Evolutionary conservation across 64 coral and sea anemone species (phyloP).

Genomic region (Stylophora pistillata): DNA sequence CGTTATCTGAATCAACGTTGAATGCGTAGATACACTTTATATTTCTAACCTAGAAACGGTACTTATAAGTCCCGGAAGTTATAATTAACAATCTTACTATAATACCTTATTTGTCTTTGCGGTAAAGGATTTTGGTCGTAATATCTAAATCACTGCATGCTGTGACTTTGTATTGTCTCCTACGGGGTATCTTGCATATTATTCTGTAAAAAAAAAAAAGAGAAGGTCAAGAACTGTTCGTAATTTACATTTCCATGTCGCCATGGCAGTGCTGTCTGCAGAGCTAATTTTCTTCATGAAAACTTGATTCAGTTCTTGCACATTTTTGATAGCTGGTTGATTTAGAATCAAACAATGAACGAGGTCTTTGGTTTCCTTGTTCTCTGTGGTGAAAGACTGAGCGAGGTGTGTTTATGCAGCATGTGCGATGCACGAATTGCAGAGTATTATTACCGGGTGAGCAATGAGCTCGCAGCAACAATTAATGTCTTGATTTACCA

Average conservation of each 20-base stretch:
- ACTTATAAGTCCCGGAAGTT: too few species aligned
- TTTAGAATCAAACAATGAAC: not conserved
- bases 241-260: conserved; percentile 7
- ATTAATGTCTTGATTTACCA: not conserved
- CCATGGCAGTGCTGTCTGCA: not conserved
- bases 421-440: not conserved
- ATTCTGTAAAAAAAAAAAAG: not conserved
- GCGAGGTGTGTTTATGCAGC: not conserved
- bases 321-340: not conserved
- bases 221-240: not conserved
- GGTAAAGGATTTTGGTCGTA: not conserved
- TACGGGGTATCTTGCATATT: conserved; percentile 1
- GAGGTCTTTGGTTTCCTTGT: not conserved
- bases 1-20: too few species aligned
- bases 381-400: not conserved
- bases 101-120: not conserved
- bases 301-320: not conserved
- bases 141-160: not conserved
- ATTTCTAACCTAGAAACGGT: too few species aligned
- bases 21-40: too few species aligned
- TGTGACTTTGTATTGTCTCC: not conserved
- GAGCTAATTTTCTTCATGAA: not conserved
- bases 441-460: not conserved
- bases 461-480: not conserved
- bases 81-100: not conserved